phyloP scores from a whole-genome alignment of 2,797 vertebrate genomes.

The Dromococcyx pavoninus region DNA sequence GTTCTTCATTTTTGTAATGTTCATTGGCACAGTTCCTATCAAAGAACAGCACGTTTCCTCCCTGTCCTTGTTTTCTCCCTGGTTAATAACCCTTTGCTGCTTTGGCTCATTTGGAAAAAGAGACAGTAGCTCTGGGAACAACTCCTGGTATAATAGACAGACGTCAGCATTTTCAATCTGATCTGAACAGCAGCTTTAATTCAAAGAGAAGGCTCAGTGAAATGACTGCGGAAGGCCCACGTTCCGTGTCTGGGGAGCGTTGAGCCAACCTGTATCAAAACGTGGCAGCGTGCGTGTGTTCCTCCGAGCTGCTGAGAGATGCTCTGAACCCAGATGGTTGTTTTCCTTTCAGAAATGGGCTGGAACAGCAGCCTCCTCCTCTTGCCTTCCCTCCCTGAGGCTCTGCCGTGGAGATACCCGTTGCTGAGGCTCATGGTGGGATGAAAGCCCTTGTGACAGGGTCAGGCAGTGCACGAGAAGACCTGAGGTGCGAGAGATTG shows the following conservation, averaged over 20 bases:
- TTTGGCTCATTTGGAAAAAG: neutral
- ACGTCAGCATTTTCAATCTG: neutral
- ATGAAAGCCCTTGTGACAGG: neutral
- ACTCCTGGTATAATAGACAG: neutral
- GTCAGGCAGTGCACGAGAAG: neutral
- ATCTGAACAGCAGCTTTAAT: neutral
- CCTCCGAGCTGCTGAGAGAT: neutral
- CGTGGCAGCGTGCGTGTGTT: neutral
- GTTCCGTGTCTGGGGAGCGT: accelerated
- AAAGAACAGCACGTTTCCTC: conserved; percentile 35
- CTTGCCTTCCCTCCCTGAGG: neutral
- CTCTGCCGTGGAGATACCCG: neutral
- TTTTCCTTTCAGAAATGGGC: neutral
- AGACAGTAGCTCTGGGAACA: neutral
- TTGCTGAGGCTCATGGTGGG: neutral
- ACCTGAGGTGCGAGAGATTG: neutral
- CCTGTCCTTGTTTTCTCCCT: neutral
- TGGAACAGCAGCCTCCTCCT: neutral
- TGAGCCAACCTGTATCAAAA: neutral
- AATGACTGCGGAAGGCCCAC: neutral
- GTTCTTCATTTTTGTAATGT: neutral
- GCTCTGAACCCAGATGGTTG: neutral
- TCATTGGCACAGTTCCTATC: conserved; percentile 18
- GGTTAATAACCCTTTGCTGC: conserved; percentile 6
- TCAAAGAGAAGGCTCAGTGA: neutral